Base-by-base conservation (phyloP, 2,113 vertebrate genomes). In the Alethe diademata region DNA sequence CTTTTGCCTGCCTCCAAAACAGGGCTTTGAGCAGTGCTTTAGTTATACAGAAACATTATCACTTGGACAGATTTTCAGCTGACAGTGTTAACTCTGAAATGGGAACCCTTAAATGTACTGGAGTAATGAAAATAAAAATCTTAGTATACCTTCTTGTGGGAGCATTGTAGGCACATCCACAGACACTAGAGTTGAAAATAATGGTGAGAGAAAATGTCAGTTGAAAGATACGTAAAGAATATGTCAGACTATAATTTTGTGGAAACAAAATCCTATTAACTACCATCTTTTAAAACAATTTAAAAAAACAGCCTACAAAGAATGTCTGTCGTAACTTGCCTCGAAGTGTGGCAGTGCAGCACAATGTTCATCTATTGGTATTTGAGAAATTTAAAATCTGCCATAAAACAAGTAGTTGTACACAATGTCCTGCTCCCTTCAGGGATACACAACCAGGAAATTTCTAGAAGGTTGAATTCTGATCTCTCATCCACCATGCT, bases 301-400 rank as follows among this genome's bases (percentile, higher is more conserved):
- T 4, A 0, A 2, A 31, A 36, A 74, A 28, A 4, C 7, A 70
- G 12, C 7, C 11, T 47, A 1, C 11, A 38, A 61, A 61, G 19
- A 56, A 12, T 26, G 1, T 25, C 35, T 72, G 22, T 17, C n/a
- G 1, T 38, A 31, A 31, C 24, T 62, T 87, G 18, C 43, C 35
- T 64, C 26, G 67, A 54, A 36, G 11, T 24, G 23, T 28, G 10
- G 12, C 14, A 23, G 23, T 51, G 56, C 20, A 62, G 38, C 18
- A 75, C 38, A 72, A 33, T 9, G 36, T 3, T 16, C 6, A 13
- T 48, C 38, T 33, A 1, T 8, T 31, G 7, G 4, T 42, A 22
- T 31, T 22, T 33, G 20, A 35, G 42, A 25, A 6, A 15, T 45
- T 43, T 43, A 45, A 66, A 83, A 57, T 48, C 31, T 72, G 17